These are phyloP conservation scores for Mandrillus leucophaeus DNA, from an alignment of 2,113 vertebrate species.

Conservation along the genomic window DNA sequence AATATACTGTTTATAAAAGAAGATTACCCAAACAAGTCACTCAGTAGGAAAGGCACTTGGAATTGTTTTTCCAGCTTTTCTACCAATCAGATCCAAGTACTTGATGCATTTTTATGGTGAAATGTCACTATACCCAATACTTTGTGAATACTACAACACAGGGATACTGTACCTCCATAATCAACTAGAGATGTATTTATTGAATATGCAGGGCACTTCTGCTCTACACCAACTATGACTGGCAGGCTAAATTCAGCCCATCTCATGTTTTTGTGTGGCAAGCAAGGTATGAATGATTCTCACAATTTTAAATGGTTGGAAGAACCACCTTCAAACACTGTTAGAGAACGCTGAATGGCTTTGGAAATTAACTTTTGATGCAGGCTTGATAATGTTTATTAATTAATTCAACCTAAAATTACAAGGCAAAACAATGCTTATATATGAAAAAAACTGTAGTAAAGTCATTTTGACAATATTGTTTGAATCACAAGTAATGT, in stretches of 20 bases:
- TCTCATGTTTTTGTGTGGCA: not conserved
- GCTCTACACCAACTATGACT: not conserved
- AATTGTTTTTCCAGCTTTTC: conserved; percentile 28
- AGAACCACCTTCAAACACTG: not conserved
- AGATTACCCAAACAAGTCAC: conserved; percentile 23
- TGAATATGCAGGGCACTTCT: not conserved
- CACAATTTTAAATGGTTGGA: conserved; percentile 23
- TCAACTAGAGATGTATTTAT: conserved; percentile 42
- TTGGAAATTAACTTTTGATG: conserved; percentile 40
- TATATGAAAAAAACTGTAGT: conserved; percentile 3
- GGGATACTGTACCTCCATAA: not conserved
- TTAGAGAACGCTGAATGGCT: conserved; percentile 10
- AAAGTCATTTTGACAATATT: conserved; percentile 33
- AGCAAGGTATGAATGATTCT: conserved; percentile 50
- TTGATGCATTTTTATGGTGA: conserved; percentile 34
- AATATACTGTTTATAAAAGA: conserved; percentile 40
- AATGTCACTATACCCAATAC: conserved; percentile 8
- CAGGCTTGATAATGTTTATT: conserved; percentile 8
- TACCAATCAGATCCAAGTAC: conserved; percentile 37
- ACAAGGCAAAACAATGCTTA: conserved; percentile 46
- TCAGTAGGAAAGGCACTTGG: not conserved
- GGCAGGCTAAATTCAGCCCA: not conserved
- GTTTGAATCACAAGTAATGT: not conserved
- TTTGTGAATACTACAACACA: conserved; percentile 15
- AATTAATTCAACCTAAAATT: conserved; percentile 53